Evolutionary conservation across 2,888 invertebrate species (phyloP).

Genomic region (Sepioteuthis lessoniana): DNA sequence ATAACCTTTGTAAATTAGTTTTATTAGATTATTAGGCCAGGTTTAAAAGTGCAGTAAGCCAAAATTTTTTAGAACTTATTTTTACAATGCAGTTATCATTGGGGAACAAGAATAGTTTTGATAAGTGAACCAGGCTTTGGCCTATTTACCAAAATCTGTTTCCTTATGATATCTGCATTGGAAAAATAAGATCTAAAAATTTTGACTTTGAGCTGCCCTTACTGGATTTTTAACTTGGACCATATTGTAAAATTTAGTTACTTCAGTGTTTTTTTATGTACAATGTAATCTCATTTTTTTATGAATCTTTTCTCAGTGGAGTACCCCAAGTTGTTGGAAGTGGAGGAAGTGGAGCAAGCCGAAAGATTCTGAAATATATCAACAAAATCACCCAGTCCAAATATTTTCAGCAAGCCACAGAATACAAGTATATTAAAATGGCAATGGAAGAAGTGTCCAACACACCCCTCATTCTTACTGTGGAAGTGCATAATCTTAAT

Average conservation of each 20-base stretch:
- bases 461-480: conserved; percentile 87
- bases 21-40: too few species aligned
- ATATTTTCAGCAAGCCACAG: conserved; percentile 91
- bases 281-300: not conserved
- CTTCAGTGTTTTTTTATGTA: not conserved
- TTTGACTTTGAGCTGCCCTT: too few species aligned
- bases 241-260: not conserved
- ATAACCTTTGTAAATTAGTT: too few species aligned
- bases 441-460: conserved; percentile 93
- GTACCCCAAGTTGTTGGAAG: conserved; percentile 50
- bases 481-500: conserved; percentile 86
- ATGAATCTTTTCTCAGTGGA: conserved; percentile 50
- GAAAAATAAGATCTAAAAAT: too few species aligned
- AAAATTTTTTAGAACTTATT: too few species aligned
- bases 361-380: conserved; percentile 86
- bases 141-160: too few species aligned
- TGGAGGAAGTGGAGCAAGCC: conserved; percentile 72
- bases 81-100: too few species aligned
- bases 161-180: too few species aligned
- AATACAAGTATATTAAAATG: conserved; percentile 88
- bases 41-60: too few species aligned
- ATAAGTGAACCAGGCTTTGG: too few species aligned
- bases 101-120: too few species aligned
- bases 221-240: too few species aligned
- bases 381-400: conserved; percentile 89